Evolutionary conservation across 2,888 invertebrate species (phyloP).

Genomic region (Apotomis betuletana): DNA sequence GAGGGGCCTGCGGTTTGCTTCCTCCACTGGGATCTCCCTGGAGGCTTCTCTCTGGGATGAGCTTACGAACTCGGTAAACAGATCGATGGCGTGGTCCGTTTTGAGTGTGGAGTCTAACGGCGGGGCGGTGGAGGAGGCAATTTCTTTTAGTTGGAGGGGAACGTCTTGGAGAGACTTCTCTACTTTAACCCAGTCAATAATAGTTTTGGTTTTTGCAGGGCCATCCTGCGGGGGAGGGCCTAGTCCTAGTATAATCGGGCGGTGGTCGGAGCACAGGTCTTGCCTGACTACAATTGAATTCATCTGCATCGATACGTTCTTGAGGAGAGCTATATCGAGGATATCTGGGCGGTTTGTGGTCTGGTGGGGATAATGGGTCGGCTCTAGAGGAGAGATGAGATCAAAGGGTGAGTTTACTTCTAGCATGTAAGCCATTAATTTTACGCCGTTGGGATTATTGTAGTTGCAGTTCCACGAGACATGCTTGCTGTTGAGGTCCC

Average conservation of each 20-base stretch:
- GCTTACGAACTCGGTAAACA: too few relatives aligned
- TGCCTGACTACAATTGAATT: not conserved
- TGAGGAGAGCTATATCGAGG: not conserved
- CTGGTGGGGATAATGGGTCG: not conserved
- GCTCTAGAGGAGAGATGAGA: constrained; percentile 1
- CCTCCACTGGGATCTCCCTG: too few relatives aligned
- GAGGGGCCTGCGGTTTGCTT: too few relatives aligned
- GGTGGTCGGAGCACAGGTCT: not conserved
- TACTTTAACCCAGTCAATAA: not conserved
- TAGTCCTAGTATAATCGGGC: not conserved
- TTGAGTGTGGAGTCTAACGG: too few relatives aligned
- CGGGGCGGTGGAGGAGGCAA: too few relatives aligned
- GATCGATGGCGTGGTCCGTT: too few relatives aligned
- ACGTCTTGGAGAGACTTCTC: too few relatives aligned
- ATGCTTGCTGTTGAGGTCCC: constrained; percentile 2
- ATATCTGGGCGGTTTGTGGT: not conserved
- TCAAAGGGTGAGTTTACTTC: not conserved
- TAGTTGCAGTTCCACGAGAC: not conserved
- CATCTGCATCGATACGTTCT: not conserved
- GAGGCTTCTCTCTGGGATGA: too few relatives aligned
- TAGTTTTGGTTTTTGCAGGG: not conserved
- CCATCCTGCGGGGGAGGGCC: not conserved
- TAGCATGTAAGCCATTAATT: not conserved
- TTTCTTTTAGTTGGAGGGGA: too few relatives aligned
- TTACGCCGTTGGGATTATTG: not conserved